Percentiles rank a stretch among this genome's conserved stretches.
These are phyloP conservation scores for Noctilio leporinus DNA, from an alignment of 2,113 vertebrate genomes.

Conservation along the genomic window DNA sequence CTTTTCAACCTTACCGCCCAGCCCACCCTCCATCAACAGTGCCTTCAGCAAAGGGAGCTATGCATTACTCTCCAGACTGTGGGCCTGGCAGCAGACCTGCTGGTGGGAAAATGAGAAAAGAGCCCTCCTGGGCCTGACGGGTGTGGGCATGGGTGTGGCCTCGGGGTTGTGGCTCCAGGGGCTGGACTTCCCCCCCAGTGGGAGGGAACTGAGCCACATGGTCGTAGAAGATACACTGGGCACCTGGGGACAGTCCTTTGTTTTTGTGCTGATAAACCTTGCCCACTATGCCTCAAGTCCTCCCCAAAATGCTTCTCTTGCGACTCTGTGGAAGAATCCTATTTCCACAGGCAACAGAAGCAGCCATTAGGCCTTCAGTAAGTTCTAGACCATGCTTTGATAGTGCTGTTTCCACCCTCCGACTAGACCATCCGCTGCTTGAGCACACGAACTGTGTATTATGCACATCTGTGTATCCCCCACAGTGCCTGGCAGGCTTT, in stretches of 20 bases:
- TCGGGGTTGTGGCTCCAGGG: neutral
- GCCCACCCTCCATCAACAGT: accelerated
- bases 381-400: neutral
- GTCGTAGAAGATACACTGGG: neutral
- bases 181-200: no score
- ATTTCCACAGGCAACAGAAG: neutral
- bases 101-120: neutral
- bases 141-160: no score
- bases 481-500: neutral
- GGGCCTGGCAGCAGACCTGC: neutral
- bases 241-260: neutral
- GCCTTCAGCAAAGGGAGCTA: neutral
- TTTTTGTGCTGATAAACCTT: no score
- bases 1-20: neutral
- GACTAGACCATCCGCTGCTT: neutral
- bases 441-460: neutral
- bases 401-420: neutral
- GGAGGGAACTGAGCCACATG: neutral
- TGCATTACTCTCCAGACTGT: no score
- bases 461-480: neutral
- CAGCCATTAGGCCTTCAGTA: neutral
- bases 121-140: no score
- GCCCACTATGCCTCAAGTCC: no score
- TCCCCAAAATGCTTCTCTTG: no score
- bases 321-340: no score